Evolutionary conservation across 2,797 vertebrate genomes (phyloP).

Genomic region (Channa striata): DNA sequence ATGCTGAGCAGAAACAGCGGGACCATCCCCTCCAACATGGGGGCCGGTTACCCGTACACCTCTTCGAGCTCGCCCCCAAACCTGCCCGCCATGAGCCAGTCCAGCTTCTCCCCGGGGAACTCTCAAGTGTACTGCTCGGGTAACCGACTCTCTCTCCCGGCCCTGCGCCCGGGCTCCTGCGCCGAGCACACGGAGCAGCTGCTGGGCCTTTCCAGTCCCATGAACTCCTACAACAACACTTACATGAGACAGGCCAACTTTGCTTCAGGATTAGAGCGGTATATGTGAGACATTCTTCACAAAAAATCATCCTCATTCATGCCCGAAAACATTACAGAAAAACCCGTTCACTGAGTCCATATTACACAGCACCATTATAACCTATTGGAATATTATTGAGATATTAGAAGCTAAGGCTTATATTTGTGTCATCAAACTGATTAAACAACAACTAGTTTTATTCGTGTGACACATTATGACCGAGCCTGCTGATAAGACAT

Average conservation of each 20-base stretch:
- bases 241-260: conserved; percentile 93
- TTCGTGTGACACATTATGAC: conserved; percentile 10
- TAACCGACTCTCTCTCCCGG: conserved; percentile 85
- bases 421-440: not conserved
- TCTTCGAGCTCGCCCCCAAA: conserved; percentile 87
- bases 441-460: too few relatives aligned
- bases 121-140: conserved; percentile 89
- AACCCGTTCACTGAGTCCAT: not conserved
- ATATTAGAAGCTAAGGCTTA: too few relatives aligned
- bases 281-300: conserved; percentile 82
- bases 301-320: not conserved
- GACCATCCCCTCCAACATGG: conserved; percentile 80
- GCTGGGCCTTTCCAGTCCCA: conserved; percentile 83
- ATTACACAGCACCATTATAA: not conserved
- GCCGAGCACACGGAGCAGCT: conserved; percentile 90
- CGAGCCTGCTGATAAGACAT: conserved; percentile 58
- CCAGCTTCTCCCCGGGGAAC: conserved; percentile 86
- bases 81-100: conserved; percentile 83
- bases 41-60: conserved; percentile 81
- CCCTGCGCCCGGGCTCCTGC: conserved; percentile 85
- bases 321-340: not conserved
- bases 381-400: not conserved
- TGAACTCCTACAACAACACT: conserved; percentile 87
- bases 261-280: conserved; percentile 90
- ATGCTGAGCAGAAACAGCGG: conserved; percentile 81